A percentile compares a stretch with the other conserved stretches of the same genome.
Evolutionary conservation across 2,888 invertebrate genomes (phyloP).

Genomic region (Heliconius ethilla): DNA sequence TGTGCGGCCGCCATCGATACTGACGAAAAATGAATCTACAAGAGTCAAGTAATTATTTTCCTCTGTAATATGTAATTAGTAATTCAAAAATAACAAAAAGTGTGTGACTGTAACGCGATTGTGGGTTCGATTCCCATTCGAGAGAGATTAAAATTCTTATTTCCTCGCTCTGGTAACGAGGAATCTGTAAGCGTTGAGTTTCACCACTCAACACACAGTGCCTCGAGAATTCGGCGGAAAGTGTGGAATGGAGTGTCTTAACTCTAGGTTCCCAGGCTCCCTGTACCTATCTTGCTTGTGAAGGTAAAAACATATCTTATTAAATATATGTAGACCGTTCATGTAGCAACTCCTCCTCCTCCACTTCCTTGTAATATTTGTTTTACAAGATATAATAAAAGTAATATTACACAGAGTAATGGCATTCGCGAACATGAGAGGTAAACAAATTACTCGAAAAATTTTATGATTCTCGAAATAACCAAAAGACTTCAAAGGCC

Average conservation of each 20-base stretch:
- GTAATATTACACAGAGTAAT: slow-evolving; percentile 10
- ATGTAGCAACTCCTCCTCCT: background rate
- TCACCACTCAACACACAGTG: too few relatives aligned
- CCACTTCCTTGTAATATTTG: background rate
- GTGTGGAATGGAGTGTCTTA: too few relatives aligned
- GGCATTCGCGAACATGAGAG: slow-evolving; percentile 51
- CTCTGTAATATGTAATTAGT: background rate
- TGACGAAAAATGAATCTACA: background rate
- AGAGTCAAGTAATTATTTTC: background rate
- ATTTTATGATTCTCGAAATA: slow-evolving; percentile 52
- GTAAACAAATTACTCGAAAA: slow-evolving; percentile 54
- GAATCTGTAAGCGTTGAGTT: too few relatives aligned
- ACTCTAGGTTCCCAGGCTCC: too few relatives aligned
- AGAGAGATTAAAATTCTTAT: too few relatives aligned
- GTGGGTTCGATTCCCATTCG: too few relatives aligned
- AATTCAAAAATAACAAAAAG: too few relatives aligned
- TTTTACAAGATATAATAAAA: slow-evolving; percentile 7
- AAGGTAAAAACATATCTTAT: background rate
- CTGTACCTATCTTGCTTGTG: background rate
- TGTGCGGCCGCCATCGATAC: background rate
- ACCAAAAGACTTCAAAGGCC: slow-evolving; percentile 44
- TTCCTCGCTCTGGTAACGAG: too few relatives aligned
- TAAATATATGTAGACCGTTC: background rate
- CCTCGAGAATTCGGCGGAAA: too few relatives aligned
- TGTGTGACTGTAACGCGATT: too few relatives aligned